phyloP scores from a whole-genome alignment of 2,113 vertebrate species.

The Amblyornis subalaris region DNA sequence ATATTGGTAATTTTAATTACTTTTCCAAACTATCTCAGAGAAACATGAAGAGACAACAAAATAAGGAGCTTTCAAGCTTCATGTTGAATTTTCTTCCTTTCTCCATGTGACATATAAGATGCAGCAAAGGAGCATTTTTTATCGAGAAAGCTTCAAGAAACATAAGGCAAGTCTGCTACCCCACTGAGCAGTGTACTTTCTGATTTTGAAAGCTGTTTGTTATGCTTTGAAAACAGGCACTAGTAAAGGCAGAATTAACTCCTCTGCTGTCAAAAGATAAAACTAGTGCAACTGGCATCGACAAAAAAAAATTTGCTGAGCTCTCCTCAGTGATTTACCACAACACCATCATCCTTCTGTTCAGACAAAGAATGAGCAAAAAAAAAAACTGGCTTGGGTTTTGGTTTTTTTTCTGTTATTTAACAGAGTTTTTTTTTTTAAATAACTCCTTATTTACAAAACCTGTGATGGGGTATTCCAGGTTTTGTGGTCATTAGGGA shows the following conservation, averaged over 20 bases:
- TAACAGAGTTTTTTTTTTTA: not conserved
- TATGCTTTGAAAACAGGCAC: not conserved
- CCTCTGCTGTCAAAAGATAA: not conserved
- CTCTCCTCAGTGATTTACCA: not conserved
- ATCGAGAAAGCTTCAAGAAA: not conserved
- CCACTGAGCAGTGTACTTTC: not conserved
- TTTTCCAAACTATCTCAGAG: not conserved
- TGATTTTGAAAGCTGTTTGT: constrained; percentile 1
- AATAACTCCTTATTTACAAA: not conserved
- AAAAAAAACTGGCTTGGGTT: not conserved
- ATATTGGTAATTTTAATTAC: not conserved
- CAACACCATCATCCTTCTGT: not conserved
- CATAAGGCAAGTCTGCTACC: not conserved
- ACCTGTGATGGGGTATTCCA: not conserved
- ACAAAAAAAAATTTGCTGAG: not conserved
- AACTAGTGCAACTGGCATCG: not conserved
- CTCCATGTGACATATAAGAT: not conserved
- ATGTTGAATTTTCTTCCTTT: not conserved
- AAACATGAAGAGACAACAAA: not conserved
- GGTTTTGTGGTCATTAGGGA: not conserved
- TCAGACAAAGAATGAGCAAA: not conserved
- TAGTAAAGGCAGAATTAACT: not conserved
- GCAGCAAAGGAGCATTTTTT: not conserved
- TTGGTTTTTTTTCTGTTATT: not conserved
- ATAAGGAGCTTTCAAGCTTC: not conserved